Evolutionary conservation across 1,140 invertebrate species (phyloP).

Genomic region (Harpegnathos saltator): DNA sequence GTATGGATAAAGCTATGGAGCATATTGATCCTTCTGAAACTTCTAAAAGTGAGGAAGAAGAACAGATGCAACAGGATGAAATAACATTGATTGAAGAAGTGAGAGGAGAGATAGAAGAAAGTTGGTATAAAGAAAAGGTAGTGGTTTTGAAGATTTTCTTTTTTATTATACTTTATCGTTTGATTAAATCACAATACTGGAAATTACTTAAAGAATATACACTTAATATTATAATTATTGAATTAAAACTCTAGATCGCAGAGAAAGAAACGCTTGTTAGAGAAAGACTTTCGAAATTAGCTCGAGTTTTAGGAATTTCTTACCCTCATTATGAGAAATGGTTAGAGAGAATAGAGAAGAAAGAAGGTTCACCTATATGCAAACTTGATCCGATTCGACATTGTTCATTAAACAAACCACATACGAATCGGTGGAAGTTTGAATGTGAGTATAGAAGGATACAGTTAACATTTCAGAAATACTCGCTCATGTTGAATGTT

Average conservation of each 20-base stretch:
- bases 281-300: constrained; percentile 82
- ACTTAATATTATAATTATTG: background rate
- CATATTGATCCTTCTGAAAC: constrained; percentile 34
- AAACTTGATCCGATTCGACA: constrained; percentile 79
- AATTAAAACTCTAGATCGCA: constrained; percentile 73
- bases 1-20: constrained; percentile 38
- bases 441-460: constrained; percentile 79
- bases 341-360: constrained; percentile 77
- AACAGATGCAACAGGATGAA: constrained; percentile 39
- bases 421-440: constrained; percentile 84
- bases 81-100: constrained; percentile 46
- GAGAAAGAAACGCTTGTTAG: constrained; percentile 78
- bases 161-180: background rate
- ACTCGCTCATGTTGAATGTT: background rate
- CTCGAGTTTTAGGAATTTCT: constrained; percentile 81
- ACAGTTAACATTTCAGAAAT: too few species aligned
- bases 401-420: constrained; percentile 80
- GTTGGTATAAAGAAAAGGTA: constrained; percentile 77
- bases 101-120: background rate
- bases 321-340: constrained; percentile 83
- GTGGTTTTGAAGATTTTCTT: constrained; percentile 7
- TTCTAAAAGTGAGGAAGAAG: constrained; percentile 50
- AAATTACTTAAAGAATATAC: background rate
- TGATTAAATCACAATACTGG: background rate
- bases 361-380: constrained; percentile 80